Conservation (phyloP, 2,113 vertebrate genomes). For the Noctilio leporinus region DNA sequence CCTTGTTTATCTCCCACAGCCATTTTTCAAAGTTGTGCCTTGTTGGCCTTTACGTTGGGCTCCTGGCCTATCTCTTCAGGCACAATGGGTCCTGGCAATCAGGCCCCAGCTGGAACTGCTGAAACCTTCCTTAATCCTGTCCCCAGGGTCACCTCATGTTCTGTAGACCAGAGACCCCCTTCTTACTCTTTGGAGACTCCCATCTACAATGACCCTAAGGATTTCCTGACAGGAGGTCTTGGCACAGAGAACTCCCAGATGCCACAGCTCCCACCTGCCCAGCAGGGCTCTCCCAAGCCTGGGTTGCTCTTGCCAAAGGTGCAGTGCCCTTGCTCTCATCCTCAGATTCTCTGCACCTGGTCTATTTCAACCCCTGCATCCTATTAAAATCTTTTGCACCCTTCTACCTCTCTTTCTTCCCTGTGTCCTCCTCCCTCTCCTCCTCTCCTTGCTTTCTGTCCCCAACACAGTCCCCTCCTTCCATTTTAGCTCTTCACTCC, state of each 20-base stretch:
- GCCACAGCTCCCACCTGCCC: background rate
- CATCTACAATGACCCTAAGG: background rate
- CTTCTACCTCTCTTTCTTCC: background rate
- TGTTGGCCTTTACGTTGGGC: background rate
- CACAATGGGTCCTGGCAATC: background rate
- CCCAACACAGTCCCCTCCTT: background rate
- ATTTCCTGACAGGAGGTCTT: background rate
- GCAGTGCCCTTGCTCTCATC: background rate
- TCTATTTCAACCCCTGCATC: background rate
- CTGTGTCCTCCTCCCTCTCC: too few species aligned
- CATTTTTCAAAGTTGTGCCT: background rate
- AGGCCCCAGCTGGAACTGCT: accelerated
- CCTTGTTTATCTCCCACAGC: too few species aligned
- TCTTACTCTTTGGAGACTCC: background rate
- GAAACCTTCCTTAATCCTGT: background rate
- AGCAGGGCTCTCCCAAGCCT: background rate
- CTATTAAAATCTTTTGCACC: background rate
- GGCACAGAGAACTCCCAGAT: accelerated
- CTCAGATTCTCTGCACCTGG: accelerated
- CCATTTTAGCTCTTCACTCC: background rate
- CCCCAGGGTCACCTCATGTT: background rate
- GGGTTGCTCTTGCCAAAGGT: background rate
- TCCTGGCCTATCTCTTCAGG: background rate
- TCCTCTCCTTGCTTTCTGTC: background rate
- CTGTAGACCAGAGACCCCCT: background rate